phyloP scores from a whole-genome alignment of 2,113 vertebrate species.

The Phrynocephalus versicolor region DNA sequence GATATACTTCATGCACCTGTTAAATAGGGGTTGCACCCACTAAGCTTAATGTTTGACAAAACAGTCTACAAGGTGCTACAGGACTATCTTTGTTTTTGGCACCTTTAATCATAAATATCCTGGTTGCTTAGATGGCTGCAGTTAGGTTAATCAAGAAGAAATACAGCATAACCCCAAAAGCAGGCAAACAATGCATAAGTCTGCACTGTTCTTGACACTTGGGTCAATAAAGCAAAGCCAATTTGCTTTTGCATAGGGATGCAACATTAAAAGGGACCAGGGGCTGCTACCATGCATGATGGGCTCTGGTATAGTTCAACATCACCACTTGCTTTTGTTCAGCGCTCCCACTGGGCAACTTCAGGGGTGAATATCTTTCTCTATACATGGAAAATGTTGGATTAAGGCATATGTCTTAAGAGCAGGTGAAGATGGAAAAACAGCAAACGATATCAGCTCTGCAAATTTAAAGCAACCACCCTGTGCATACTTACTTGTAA shows the following conservation, averaged over 20 bases:
- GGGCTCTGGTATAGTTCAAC: background rate
- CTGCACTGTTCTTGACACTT: background rate
- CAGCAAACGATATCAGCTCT: too few species aligned
- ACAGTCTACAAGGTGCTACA: too few species aligned
- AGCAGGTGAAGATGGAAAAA: too few species aligned
- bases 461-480: background rate
- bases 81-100: too few species aligned
- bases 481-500: background rate
- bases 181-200: background rate
- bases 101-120: too few species aligned
- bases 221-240: background rate
- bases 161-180: background rate
- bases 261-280: background rate
- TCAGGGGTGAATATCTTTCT: too few species aligned
- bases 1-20: too few species aligned
- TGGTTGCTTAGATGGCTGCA: too few species aligned
- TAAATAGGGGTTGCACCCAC: too few species aligned
- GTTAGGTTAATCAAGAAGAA: conserved; percentile 6
- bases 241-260: background rate
- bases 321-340: background rate
- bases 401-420: too few species aligned
- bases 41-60: too few species aligned
- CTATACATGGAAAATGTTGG: background rate
- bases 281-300: background rate
- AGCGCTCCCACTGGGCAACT: background rate